Percentiles rank a stretch among this genome's conserved stretches.
phyloP scores from a whole-genome alignment of 2,888 invertebrate genomes.

The Cremastinae sp. region DNA sequence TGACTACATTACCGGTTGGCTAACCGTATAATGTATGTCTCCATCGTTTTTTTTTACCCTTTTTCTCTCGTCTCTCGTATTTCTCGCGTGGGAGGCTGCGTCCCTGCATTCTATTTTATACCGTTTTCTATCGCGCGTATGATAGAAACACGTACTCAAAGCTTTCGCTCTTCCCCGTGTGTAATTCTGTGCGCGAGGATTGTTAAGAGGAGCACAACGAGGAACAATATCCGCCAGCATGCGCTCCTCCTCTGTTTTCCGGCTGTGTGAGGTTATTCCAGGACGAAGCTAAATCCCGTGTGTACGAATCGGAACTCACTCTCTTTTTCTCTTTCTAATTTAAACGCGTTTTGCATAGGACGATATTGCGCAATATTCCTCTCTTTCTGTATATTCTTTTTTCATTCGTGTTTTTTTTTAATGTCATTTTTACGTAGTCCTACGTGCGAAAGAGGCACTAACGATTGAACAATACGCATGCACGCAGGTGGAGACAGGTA shows the following conservation, averaged over 20 bases:
- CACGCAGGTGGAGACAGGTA: slow-evolving; percentile 61
- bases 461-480: slow-evolving; percentile 67
- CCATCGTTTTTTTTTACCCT: slow-evolving; percentile 25
- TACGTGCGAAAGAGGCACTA: slow-evolving; percentile 30
- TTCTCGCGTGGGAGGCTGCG: background rate
- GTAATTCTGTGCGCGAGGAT: background rate
- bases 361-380: background rate
- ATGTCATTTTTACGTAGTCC: background rate
- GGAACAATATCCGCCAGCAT: slow-evolving; percentile 36
- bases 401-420: slow-evolving; percentile 5
- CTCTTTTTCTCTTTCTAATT: background rate
- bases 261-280: slow-evolving; percentile 31
- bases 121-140: background rate
- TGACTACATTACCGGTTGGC: slow-evolving; percentile 72
- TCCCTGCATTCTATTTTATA: background rate
- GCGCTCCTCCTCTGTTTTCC: slow-evolving; percentile 31
- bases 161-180: background rate
- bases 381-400: slow-evolving; percentile 1
- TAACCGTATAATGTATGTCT: slow-evolving; percentile 66
- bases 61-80: slow-evolving; percentile 9
- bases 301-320: slow-evolving; percentile 30
- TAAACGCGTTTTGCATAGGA: too few relatives aligned
- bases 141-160: background rate
- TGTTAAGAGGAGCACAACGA: slow-evolving; percentile 1
- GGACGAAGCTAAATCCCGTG: slow-evolving; percentile 14